Conservation (phyloP, 2,888 invertebrate genomes). For the Diloba caeruleocephala region DNA sequence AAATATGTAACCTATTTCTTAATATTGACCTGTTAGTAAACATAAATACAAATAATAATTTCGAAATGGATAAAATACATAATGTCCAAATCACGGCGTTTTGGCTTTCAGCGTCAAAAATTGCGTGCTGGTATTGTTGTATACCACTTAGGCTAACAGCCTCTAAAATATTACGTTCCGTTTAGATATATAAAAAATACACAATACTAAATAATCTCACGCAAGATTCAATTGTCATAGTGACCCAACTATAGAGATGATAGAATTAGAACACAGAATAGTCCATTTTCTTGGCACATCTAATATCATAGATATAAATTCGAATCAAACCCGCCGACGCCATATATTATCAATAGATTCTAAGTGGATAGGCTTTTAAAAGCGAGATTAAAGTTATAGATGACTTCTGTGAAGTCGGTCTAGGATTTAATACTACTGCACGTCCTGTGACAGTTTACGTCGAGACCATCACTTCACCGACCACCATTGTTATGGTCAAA, state of each 20-base stretch:
- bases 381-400: conserved; percentile 45
- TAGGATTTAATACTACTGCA: conserved; percentile 44
- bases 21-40: conserved; percentile 1
- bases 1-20: neutral
- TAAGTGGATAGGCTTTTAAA: conserved; percentile 56
- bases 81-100: neutral
- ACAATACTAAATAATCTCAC: neutral
- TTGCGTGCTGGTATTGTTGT: conserved; percentile 3
- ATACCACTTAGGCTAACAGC: conserved; percentile 11
- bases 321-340: conserved; percentile 20
- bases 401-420: conserved; percentile 27
- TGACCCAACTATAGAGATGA: neutral
- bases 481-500: conserved; percentile 36
- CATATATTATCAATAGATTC: conserved; percentile 34
- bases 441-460: conserved; percentile 25
- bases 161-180: conserved; percentile 13
- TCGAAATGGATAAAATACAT: conserved; percentile 8
- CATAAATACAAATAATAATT: neutral
- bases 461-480: conserved; percentile 19
- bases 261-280: no score
- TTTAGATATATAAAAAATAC: conserved; percentile 7
- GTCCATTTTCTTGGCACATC: neutral
- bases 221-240: conserved; percentile 1
- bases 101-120: conserved; percentile 5
- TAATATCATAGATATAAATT: conserved; percentile 10